Conservation (phyloP, 1,140 invertebrate species). For the Drosophila nasuta region DNA sequence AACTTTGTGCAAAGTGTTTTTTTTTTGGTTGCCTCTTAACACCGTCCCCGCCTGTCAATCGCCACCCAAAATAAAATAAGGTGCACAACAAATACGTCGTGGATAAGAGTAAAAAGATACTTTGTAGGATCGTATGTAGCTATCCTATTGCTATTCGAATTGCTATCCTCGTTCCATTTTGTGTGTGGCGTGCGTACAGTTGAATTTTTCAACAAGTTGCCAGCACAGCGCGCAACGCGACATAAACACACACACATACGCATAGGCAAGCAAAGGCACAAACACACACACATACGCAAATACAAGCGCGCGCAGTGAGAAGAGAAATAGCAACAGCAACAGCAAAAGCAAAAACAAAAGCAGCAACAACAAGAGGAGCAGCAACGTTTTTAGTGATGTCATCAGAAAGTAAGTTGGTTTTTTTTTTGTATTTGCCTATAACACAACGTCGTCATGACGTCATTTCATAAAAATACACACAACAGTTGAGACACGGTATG, state of each 20-base stretch:
- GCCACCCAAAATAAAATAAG: slow-evolving; percentile 3
- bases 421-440: slow-evolving; percentile 40
- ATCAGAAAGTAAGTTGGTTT: slow-evolving; percentile 80
- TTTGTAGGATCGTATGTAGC: not conserved
- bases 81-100: not conserved
- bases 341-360: slow-evolving; percentile 41
- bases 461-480: slow-evolving; percentile 81
- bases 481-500: slow-evolving; percentile 47
- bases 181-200: slow-evolving; percentile 53
- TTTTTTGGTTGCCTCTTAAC: slow-evolving; percentile 8
- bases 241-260: slow-evolving; percentile 34
- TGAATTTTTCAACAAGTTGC: slow-evolving; percentile 62
- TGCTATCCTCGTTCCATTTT: not conserved
- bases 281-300: slow-evolving; percentile 2
- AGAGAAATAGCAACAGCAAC: slow-evolving; percentile 53
- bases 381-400: slow-evolving; percentile 83
- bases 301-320: slow-evolving; percentile 34
- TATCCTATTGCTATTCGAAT: not conserved
- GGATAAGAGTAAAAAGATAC: not conserved
- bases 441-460: slow-evolving; percentile 77
- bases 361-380: slow-evolving; percentile 46
- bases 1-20: slow-evolving; percentile 52
- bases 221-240: slow-evolving; percentile 57
- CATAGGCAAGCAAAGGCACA: slow-evolving; percentile 1
- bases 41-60: slow-evolving; percentile 9